phyloP scores from a whole-genome alignment of 1,140 invertebrate genomes.

The Tribolium madens region DNA sequence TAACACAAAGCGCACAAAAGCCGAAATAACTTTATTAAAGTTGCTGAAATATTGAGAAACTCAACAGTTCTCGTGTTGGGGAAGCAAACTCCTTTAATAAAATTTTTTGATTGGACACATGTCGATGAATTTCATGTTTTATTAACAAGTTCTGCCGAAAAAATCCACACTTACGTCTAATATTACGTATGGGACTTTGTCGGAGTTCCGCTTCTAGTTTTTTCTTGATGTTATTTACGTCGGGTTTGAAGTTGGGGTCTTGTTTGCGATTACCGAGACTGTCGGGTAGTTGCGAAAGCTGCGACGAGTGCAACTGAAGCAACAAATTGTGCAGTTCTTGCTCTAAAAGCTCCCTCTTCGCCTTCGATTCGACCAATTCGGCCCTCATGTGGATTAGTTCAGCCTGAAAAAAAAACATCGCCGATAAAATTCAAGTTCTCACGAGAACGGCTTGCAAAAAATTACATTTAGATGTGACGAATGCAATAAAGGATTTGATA shows the following conservation, averaged over 20 bases:
- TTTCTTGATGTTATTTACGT: conserved; percentile 64
- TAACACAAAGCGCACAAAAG: conserved; percentile 15
- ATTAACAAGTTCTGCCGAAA: neutral
- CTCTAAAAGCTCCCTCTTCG: conserved; percentile 71
- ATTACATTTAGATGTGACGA: conserved; percentile 18
- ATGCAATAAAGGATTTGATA: conserved; percentile 13
- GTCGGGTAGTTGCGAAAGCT: conserved; percentile 67
- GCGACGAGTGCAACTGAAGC: conserved; percentile 73
- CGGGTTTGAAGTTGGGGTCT: conserved; percentile 62
- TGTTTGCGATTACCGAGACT: conserved; percentile 64
- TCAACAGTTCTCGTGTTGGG: neutral
- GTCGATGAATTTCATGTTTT: conserved; percentile 18
- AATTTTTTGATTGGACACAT: conserved; percentile 37
- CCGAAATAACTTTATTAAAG: conserved; percentile 39
- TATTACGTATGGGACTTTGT: conserved; percentile 62
- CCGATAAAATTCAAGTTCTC: neutral
- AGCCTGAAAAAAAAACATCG: conserved; percentile 69
- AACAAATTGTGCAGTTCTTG: conserved; percentile 75
- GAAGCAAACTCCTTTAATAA: conserved; percentile 20
- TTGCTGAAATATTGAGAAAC: conserved; percentile 32
- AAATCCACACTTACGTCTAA: conserved; percentile 28
- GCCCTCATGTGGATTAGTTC: conserved; percentile 79
- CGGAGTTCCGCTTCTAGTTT: conserved; percentile 65
- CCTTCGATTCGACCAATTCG: conserved; percentile 75
- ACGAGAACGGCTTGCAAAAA: neutral